A percentile compares a stretch with the other conserved stretches of the same genome.
Conservation (phyloP, 2,797 vertebrate genomes). For the Rhadinocentrus ornatus region DNA sequence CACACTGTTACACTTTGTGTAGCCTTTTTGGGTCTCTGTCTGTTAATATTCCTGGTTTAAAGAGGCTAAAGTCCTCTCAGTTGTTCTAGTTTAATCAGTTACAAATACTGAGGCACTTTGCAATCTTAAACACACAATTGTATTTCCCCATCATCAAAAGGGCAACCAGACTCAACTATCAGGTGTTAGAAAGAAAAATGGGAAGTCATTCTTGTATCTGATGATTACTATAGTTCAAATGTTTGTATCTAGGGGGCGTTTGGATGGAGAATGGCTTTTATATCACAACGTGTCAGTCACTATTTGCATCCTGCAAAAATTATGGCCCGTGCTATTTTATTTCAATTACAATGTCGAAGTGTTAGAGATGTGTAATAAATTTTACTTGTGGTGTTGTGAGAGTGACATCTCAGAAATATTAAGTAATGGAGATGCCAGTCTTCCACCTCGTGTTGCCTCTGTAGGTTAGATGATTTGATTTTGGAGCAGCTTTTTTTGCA, state of each 20-base stretch:
- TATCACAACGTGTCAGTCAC: not conserved
- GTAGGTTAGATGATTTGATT: conserved; percentile 32
- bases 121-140: conserved; percentile 10
- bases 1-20: not conserved
- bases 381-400: not conserved
- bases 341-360: not conserved
- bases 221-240: conserved; percentile 24
- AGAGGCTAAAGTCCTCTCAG: conserved; percentile 9
- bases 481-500: not conserved
- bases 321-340: not conserved
- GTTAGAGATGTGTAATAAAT: not conserved
- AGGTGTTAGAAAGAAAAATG: conserved; percentile 13
- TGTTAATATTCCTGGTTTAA: conserved; percentile 5
- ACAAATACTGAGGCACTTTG: not conserved
- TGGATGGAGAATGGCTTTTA: not conserved
- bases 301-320: not conserved
- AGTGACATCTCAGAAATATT: not conserved
- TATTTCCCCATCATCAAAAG: not conserved
- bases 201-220: conserved; percentile 6
- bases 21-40: not conserved
- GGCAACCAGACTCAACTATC: conserved; percentile 6
- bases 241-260: conserved; percentile 5
- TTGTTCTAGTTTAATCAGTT: conserved; percentile 5
- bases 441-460: conserved; percentile 11
- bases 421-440: conserved; percentile 6